Evolutionary conservation across 1,140 invertebrate species (phyloP).

Genomic region (Magallana ariakensis): DNA sequence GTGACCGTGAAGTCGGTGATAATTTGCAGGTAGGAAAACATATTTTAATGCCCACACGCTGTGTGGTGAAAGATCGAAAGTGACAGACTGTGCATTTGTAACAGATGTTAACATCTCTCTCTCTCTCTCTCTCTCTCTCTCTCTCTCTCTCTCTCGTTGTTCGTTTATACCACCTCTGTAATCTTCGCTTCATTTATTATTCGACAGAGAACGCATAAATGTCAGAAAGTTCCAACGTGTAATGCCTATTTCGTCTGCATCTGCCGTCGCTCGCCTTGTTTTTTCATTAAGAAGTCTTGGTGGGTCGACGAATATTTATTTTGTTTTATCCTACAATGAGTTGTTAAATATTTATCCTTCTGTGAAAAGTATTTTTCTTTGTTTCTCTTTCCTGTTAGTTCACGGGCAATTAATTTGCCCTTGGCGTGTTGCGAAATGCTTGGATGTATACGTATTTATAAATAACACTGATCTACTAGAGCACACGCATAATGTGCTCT

Average conservation of each 20-base stretch:
- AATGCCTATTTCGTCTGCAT: constrained; percentile 17
- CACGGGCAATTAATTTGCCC: constrained; percentile 9
- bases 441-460: too few species aligned
- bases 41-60: constrained; percentile 17
- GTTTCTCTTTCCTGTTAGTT: not conserved
- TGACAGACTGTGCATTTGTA: constrained; percentile 4
- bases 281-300: constrained; percentile 17
- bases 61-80: constrained; percentile 30
- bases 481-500: not conserved
- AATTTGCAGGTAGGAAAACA: constrained; percentile 36
- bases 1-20: not conserved
- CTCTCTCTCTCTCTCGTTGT: not conserved
- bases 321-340: constrained; percentile 19
- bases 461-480: too few species aligned
- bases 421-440: too few species aligned
- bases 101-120: constrained; percentile 16
- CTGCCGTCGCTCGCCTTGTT: not conserved
- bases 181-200: not conserved
- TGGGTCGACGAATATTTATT: constrained; percentile 23
- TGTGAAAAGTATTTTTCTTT: constrained; percentile 34
- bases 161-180: not conserved
- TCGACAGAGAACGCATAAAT: constrained; percentile 11
- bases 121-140: not conserved
- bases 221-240: constrained; percentile 20
- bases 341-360: constrained; percentile 33